Percentiles rank a stretch among this genome's conserved stretches.
Conservation (phyloP, 2,888 invertebrate genomes). For the Hydrotaea diabolus region DNA sequence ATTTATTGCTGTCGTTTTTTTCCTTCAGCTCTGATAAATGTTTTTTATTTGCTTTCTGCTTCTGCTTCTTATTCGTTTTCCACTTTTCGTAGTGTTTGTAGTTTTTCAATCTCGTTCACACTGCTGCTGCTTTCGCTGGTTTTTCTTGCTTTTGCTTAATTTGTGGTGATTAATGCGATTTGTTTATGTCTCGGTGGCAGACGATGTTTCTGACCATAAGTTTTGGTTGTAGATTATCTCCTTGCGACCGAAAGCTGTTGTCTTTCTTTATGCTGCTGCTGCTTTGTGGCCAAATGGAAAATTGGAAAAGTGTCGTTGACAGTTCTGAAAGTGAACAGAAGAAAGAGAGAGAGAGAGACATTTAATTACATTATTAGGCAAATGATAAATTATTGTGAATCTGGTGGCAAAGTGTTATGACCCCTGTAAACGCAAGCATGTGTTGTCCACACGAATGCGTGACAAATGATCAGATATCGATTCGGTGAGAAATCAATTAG, state of each 20-base stretch:
- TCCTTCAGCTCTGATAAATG: background rate
- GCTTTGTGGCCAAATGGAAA: background rate
- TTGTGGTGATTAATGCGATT: conserved; percentile 31
- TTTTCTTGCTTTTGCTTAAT: conserved; percentile 7
- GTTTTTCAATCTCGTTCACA: no score
- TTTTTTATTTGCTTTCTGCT: background rate
- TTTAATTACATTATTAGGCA: background rate
- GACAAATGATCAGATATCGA: no score
- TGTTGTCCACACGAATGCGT: no score
- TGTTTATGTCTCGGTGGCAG: background rate
- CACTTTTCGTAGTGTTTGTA: background rate
- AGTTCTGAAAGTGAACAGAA: conserved; percentile 34
- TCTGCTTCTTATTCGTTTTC: background rate
- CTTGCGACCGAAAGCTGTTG: background rate
- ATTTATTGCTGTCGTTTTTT: background rate
- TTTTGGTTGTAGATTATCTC: background rate
- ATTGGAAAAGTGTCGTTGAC: conserved; percentile 29
- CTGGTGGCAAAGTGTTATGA: conserved; percentile 2
- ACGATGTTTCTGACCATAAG: background rate
- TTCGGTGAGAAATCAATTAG: no score
- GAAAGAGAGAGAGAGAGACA: conserved; percentile 9
- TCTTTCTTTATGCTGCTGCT: background rate
- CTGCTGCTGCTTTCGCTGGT: no score
- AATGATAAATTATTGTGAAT: conserved; percentile 8
- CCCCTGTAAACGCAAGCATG: background rate